Evolutionary conservation across 1,140 invertebrate species (phyloP).

Genomic region (Bathynomus jamesi): DNA sequence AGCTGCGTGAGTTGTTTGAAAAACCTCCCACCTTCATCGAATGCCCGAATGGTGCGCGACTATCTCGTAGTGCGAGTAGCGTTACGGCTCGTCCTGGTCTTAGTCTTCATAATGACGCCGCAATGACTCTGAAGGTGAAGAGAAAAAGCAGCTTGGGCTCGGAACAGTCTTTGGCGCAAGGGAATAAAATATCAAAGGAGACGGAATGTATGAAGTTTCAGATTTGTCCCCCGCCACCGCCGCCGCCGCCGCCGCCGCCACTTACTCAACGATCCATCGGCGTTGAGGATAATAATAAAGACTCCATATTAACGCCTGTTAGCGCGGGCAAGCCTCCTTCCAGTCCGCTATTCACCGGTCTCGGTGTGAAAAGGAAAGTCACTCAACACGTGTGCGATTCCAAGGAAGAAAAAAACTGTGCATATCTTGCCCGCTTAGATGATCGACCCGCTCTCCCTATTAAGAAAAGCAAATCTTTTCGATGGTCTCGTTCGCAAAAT

Average conservation of each 20-base stretch:
- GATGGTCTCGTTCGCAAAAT: conserved; percentile 19
- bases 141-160: conserved; percentile 34
- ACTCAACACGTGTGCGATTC: background rate
- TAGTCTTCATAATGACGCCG: conserved; percentile 32
- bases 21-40: conserved; percentile 20
- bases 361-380: background rate
- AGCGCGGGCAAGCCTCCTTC: background rate
- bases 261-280: background rate
- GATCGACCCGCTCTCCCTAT: conserved; percentile 31
- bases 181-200: background rate
- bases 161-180: conserved; percentile 16
- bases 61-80: conserved; percentile 25
- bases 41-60: background rate
- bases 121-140: conserved; percentile 26
- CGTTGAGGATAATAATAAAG: background rate
- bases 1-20: conserved; percentile 49
- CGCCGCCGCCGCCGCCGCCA: conserved; percentile 1
- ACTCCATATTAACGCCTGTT: background rate
- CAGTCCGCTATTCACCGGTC: background rate
- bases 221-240: conserved; percentile 12
- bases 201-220: background rate
- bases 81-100: conserved; percentile 36
- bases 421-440: conserved; percentile 11
- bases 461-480: conserved; percentile 30
- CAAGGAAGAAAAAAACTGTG: background rate